Conservation (phyloP, 2,888 invertebrate species). For the Idaea aversata region DNA sequence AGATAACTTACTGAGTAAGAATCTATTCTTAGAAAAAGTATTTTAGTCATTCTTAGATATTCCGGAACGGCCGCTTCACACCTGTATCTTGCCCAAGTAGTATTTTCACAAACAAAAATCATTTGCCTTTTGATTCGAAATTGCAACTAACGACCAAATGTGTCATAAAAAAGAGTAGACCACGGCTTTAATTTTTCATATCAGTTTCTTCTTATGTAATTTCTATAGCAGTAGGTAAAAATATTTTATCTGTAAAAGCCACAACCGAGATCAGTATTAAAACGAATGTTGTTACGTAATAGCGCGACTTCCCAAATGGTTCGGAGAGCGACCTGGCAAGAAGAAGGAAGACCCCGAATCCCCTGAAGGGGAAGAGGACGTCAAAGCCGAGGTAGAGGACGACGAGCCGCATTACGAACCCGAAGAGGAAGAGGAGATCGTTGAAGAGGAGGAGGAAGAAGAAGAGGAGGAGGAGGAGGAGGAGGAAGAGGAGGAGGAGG, state of each 20-base stretch:
- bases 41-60: too few relatives aligned
- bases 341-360: conserved; percentile 93
- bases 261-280: neutral
- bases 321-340: conserved; percentile 96
- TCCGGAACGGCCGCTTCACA: too few relatives aligned
- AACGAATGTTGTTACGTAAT: conserved; percentile 21
- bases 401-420: conserved; percentile 84
- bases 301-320: conserved; percentile 97
- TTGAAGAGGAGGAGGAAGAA: conserved; percentile 84
- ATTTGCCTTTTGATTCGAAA: too few relatives aligned
- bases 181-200: too few relatives aligned
- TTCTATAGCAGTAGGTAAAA: too few relatives aligned
- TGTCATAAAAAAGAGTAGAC: too few relatives aligned
- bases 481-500: conserved; percentile 85
- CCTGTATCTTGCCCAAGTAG: too few relatives aligned
- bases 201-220: too few relatives aligned
- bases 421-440: conserved; percentile 87
- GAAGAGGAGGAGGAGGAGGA: conserved; percentile 89
- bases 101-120: too few relatives aligned
- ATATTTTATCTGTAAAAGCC: neutral
- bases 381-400: conserved; percentile 87
- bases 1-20: too few relatives aligned
- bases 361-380: conserved; percentile 94
- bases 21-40: too few relatives aligned
- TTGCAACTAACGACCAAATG: too few relatives aligned